Base-by-base conservation (phyloP, 2,113 vertebrate genomes). In the Poeciliopsis retropinna region DNA sequence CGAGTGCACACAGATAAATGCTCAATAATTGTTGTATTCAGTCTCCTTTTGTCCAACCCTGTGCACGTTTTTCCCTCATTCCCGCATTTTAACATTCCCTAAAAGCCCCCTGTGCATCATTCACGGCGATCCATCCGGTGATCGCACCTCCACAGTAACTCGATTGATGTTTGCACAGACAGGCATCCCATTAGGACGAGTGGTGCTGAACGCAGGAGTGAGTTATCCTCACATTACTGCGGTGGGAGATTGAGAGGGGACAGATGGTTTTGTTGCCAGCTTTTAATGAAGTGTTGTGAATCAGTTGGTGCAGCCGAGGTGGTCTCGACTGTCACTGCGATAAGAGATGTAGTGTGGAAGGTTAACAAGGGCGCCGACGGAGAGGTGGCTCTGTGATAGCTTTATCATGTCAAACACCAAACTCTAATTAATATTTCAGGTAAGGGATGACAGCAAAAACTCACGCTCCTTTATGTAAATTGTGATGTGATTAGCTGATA, bases 221-320 rank as follows among this genome's bases (percentile, higher is more conserved):
- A 91, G 87, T 91, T 93, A 90, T 89, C 29, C 83, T 91, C 88
- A 88, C 89, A 89, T 92, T 88, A 87, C 84, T 81, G 88, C 72
- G 85, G 81, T 76, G 81, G 85, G 88, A 89, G 84, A 88, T 75
- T 81, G 83, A 90, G 80, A 80, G 85, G 85, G 80, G 82, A 87
- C 87, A 90, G 90, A 91, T 89, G 86, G 88, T 89, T 83, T 87
- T 89, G 87, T 88, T 88, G 87, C 84, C 80, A 80, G 84, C 32
- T 14, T 82, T 90, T 91, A 91, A 91, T 89, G 80, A 91, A 91
- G 88, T 89, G 86, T 83, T 83, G 82, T 88, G 84, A 91, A 86
- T 82, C 84, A 80, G 76, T 60, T 73, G 79, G 77, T 69, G 84
- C 80, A 68, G 47, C 73, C 72, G 82, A 79, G 75, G 69, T 78